Percentiles rank a stretch among this genome's conserved stretches.
Evolutionary conservation across 2,797 vertebrate species (phyloP).

Genomic region (Spea hammondii): DNA sequence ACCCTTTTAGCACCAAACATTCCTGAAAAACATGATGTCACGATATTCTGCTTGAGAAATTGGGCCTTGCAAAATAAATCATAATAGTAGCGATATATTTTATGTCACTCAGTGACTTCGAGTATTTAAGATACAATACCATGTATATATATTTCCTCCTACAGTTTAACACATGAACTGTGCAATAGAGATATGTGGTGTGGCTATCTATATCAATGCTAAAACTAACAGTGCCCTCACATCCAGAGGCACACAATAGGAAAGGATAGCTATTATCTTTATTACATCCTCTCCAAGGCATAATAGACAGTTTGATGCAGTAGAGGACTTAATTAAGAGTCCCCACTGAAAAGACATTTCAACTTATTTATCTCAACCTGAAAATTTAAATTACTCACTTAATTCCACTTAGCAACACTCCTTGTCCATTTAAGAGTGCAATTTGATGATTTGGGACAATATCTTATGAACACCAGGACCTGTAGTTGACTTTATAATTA

Average conservation of each 20-base stretch:
- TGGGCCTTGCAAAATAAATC: too few relatives aligned
- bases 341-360: slow-evolving; percentile 38
- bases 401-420: slow-evolving; percentile 46
- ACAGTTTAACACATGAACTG: background rate
- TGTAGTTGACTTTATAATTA: slow-evolving; percentile 52
- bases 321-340: slow-evolving; percentile 47
- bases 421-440: slow-evolving; percentile 49
- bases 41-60: too few relatives aligned
- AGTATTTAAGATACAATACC: slow-evolving; percentile 5
- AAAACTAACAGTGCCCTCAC: slow-evolving; percentile 31
- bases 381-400: slow-evolving; percentile 54
- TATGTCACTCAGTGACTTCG: too few relatives aligned
- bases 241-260: slow-evolving; percentile 30
- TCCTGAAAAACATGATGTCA: too few relatives aligned
- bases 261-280: slow-evolving; percentile 47
- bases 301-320: slow-evolving; percentile 47
- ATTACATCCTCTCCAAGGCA: slow-evolving; percentile 38
- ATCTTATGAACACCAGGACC: slow-evolving; percentile 45
- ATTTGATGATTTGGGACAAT: slow-evolving; percentile 51
- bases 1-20: too few relatives aligned
- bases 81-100: too few relatives aligned
- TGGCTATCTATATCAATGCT: slow-evolving; percentile 12
- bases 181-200: slow-evolving; percentile 11
- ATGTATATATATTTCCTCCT: slow-evolving; percentile 37
- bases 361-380: slow-evolving; percentile 45